Base-by-base conservation (phyloP, 2,888 invertebrate genomes). In the Athalia rosae region DNA sequence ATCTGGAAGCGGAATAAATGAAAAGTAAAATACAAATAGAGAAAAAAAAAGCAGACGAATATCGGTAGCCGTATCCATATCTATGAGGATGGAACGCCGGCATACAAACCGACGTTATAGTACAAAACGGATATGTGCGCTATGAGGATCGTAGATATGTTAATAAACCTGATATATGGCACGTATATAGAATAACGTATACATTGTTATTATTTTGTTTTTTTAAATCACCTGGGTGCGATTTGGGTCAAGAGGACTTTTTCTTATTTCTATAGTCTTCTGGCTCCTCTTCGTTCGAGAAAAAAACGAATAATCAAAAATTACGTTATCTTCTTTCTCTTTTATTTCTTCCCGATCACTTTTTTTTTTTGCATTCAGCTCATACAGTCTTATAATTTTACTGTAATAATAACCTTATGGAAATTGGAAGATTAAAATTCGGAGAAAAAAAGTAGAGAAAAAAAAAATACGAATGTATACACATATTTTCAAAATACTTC, bases 181-280 rank as follows among this genome's bases (percentile, higher is more conserved):
- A 67, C 67, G 67, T 67, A 28, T 28, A 67, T 67, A 67, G 53
- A 67, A 67, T 67, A 67, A 50, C 67, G 67, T 67, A 67, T 28
- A 67, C 53, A 53, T 41, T 48, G 41, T 28, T 28, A 28, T 28
- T 28, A n/a, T n/a, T n/a, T n/a, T n/a, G n/a, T 28, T 28, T n/a
- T 28, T 28, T 28, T 28, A 28, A 41, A 67, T 67, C 48, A 53
- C 53, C 53, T 67, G 50, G 53, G 15, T 53, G 67, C 28, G 50
- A 67, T 67, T 67, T 48, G 53, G 67, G 67, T 67, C 67, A 67
- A 67, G 67, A 67, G 28, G 28, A 28, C 28, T 28, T 28, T 28
- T 28, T 28, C 28, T 28, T 28, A 28, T 2, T 28, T 28, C 28
- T 28, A n/a, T n/a, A 28, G 28, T 28, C 28, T 28, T 28, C n/a